Evolutionary conservation across 2,113 vertebrate species (phyloP).

Genomic region (Anguilla rostrata): DNA sequence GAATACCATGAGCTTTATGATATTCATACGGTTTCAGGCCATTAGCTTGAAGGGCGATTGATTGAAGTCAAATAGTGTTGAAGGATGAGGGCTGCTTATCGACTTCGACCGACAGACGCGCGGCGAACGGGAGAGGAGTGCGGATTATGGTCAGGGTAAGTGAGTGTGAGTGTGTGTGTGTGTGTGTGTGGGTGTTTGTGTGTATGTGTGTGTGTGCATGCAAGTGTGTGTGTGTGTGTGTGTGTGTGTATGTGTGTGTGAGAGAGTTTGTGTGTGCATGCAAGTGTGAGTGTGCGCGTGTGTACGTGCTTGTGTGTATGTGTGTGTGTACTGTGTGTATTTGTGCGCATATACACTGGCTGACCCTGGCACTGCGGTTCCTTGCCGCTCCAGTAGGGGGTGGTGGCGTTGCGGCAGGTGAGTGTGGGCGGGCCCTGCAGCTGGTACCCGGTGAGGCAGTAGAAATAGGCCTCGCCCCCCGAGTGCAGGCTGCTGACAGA

Average conservation of each 20-base stretch:
- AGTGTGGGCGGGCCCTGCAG: slow-evolving; percentile 79
- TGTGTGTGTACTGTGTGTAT: not conserved
- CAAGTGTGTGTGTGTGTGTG: too few species aligned
- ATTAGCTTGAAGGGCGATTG: not conserved
- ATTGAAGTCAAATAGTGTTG: not conserved
- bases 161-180: not conserved
- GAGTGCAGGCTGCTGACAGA: slow-evolving; percentile 87
- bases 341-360: not conserved
- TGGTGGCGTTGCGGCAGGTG: slow-evolving; percentile 88
- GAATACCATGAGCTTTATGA: not conserved
- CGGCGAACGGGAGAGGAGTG: not conserved
- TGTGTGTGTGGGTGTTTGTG: too few species aligned
- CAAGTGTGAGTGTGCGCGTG: not conserved
- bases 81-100: not conserved
- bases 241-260: too few species aligned
- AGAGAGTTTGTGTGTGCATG: too few species aligned
- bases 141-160: not conserved
- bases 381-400: slow-evolving; percentile 87
- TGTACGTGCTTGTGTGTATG: too few species aligned
- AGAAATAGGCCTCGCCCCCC: slow-evolving; percentile 82
- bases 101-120: not conserved
- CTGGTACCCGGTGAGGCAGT: slow-evolving; percentile 84
- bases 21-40: not conserved
- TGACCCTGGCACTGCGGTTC: slow-evolving; percentile 86
- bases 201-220: too few species aligned